Base-by-base conservation (phyloP, 1,140 invertebrate genomes). In the Anastrepha ludens region DNA sequence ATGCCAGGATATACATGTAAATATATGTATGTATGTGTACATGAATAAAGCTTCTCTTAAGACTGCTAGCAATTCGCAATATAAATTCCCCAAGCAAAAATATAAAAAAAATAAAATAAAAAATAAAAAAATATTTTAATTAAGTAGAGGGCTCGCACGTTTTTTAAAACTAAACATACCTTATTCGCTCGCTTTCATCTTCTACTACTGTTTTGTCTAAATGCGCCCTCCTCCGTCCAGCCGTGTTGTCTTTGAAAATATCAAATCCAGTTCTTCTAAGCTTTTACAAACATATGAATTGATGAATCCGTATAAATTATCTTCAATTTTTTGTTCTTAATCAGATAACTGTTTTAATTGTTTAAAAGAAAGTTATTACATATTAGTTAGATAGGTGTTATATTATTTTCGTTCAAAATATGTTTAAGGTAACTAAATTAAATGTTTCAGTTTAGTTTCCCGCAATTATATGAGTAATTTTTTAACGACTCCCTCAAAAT, bases 281-380 rank as follows among this genome's bases (percentile, higher is more conserved):
- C 92, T 93, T 93, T 93, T 93, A 93, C 92, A 93, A 93, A 93
- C 92, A 93, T 55, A 81, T 55, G 91, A 91, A 89, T 91, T 92
- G 90, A 81, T 81, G 47, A 81, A 81, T 50, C 3, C 74, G 44
- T 55, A 55, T 81, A 55, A 81, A 55, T 55, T 81, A 55, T 9
- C 9, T 44, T 55, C 55, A n/a, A 91, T 90, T 89, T 29, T 29
- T 29, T 29, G 29, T 85, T 88, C 89, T 91, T 60, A 89, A 88
- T 88, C 87, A 87, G 86, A 58, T 88, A 86, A 65, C 13, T 67
- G 58, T 44, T 78, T 87, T 64, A 74, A 81, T 55, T 81, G 41
- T 17, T 39, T 74, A 74, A 11, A 74, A 74, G 39, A 74, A 47
- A 39, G 39, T 44, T 74, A 13, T 74, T 44, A 47, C 29, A 74